phyloP scores from a whole-genome alignment of 2,113 vertebrate genomes.

The Pelecanus crispus region DNA sequence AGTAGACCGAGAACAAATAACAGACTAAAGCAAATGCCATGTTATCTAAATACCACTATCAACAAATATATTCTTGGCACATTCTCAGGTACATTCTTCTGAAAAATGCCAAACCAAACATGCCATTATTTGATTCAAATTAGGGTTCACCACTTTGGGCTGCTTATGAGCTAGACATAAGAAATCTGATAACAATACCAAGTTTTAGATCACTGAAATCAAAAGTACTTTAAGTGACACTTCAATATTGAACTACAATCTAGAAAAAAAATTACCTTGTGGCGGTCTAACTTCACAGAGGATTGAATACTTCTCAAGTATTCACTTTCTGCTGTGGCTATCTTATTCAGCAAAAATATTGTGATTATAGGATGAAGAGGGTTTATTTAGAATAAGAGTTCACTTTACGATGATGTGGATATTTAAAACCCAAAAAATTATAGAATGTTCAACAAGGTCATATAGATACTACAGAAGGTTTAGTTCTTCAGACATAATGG shows the following conservation, averaged over 20 bases:
- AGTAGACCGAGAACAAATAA: rapidly evolving
- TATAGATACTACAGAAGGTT: not conserved
- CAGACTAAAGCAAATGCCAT: not conserved
- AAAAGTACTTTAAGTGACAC: not conserved
- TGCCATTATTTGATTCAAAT: not conserved
- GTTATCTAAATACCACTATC: not conserved
- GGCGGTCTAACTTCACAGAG: not conserved
- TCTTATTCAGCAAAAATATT: not conserved
- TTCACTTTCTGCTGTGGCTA: not conserved
- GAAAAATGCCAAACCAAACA: not conserved
- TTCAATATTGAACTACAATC: not conserved
- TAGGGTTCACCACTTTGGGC: not conserved
- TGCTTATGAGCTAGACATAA: not conserved
- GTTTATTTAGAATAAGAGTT: not conserved
- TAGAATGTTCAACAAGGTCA: rapidly evolving
- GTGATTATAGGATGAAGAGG: not conserved
- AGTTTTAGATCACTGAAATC: not conserved
- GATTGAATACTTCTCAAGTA: not conserved
- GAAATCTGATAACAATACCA: not conserved
- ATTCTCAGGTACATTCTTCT: not conserved
- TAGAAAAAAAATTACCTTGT: not conserved
- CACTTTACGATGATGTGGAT: not conserved
- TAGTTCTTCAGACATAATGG: not conserved
- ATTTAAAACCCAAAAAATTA: not conserved
- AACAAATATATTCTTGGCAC: not conserved